Evolutionary conservation across 2,113 vertebrate genomes (phyloP), one percentile per base, ranked within the genome.

Genomic region (Tringa solitaria): DNA sequence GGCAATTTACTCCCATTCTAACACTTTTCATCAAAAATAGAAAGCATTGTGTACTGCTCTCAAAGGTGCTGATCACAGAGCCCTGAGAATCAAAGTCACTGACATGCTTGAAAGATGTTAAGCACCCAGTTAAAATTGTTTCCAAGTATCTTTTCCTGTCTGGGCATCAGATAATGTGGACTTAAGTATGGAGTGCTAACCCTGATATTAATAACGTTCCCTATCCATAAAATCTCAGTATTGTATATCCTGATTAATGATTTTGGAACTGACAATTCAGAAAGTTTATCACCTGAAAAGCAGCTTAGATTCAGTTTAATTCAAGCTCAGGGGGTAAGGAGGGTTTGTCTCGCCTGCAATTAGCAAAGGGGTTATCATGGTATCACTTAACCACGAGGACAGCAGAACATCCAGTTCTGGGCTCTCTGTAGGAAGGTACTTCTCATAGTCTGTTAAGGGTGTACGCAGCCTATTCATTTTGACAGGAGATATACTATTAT

Each of bases 61-160:
- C 87, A 92, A 94, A 95, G 92, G 92, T 91, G 86, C 80, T 89
- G 91, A 95, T 94, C 80, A 84, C 89, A 95, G 70, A 77, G 77
- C 63, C 60, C 61, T 30, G 74, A 39, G 54, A 93, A 87, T 88
- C 89, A 82, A 92, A 95, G 87, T 22, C 84, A 17, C 59, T 69
- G 84, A 82, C 37, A 26, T 10, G 12, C 75, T 43, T 50, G 50
- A 76, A 95, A 94, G 78, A 41, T 17, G 61, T 89, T 73, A 60
- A 84, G 76, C 82, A 79, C 74, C 48, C 70, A 20, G 70, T 10
- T 70, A 56, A 73, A 95, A 81, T 1, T 17, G 59, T 69, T 93
- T 69, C 82, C 70, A 46, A 69, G 74, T 11, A 19, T 32, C 80
- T 50, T 64, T 73, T 75, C 46, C 26, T 75, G 68, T 32, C 76